Evolutionary conservation across 1,140 invertebrate species (phyloP).

Genomic region (Phocides pigmalion): DNA sequence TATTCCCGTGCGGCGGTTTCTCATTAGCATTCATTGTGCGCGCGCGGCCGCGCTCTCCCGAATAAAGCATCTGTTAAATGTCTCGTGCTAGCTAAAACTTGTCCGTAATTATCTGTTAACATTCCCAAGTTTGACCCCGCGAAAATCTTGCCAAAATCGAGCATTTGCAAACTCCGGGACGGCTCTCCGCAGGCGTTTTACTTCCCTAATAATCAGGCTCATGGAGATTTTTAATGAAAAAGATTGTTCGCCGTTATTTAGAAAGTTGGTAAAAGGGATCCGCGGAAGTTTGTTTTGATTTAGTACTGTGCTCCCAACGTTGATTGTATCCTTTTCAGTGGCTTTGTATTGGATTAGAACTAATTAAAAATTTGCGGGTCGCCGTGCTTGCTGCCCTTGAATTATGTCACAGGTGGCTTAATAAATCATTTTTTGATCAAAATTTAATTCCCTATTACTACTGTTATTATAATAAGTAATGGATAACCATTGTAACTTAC

Average conservation of each 20-base stretch:
- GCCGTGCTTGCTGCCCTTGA: constrained; percentile 24
- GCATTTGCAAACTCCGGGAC: constrained; percentile 56
- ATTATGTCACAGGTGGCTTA: constrained; percentile 31
- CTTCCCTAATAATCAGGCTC: constrained; percentile 78
- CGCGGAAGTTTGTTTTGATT: constrained; percentile 79
- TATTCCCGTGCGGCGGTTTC: constrained; percentile 48
- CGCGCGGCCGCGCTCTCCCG: constrained; percentile 72
- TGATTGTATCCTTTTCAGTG: constrained; percentile 72
- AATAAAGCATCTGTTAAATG: constrained; percentile 83
- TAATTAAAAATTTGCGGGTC: constrained; percentile 67
- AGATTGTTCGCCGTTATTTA: constrained; percentile 80
- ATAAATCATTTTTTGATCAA: constrained; percentile 16
- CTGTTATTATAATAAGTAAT: too few relatives aligned
- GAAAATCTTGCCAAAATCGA: constrained; percentile 71
- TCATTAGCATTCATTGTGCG: constrained; percentile 80
- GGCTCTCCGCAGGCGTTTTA: constrained; percentile 72
- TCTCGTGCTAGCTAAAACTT: constrained; percentile 81
- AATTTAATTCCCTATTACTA: too few relatives aligned
- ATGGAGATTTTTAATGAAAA: constrained; percentile 82
- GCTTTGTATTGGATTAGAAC: constrained; percentile 71
- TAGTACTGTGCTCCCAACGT: constrained; percentile 65
- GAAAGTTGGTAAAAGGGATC: constrained; percentile 78
- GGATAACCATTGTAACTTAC: too few relatives aligned
- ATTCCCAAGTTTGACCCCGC: constrained; percentile 81
- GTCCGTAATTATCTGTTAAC: constrained; percentile 82